These are phyloP conservation scores for Fulica atra DNA, from an alignment of 2,113 vertebrate species.

Conservation along the genomic window DNA sequence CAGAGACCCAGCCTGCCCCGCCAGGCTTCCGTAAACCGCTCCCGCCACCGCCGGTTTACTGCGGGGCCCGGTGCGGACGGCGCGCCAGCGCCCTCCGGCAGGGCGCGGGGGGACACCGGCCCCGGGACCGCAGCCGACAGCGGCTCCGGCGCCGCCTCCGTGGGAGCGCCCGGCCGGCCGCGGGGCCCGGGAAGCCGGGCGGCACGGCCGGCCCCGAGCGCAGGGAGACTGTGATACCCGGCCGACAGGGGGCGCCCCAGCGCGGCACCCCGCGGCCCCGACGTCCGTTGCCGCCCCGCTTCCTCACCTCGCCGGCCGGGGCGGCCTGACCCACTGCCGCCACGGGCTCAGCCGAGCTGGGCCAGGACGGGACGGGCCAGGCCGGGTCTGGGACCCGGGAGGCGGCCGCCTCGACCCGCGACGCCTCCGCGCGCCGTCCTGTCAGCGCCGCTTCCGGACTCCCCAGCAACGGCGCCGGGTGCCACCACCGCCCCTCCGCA, in stretches of 20 bases:
- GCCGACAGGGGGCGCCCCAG: neutral
- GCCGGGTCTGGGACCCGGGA: too few relatives aligned
- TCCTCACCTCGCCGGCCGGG: neutral
- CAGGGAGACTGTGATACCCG: neutral
- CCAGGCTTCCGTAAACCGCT: neutral
- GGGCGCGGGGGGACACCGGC: neutral
- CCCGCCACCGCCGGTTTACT: neutral
- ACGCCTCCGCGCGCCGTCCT: conserved; percentile 58
- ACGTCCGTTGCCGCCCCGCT: neutral
- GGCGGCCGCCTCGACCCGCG: conserved; percentile 48
- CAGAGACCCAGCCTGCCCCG: neutral
- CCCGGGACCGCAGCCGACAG: neutral
- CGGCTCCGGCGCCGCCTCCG: neutral
- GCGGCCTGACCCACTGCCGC: neutral
- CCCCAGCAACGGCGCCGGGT: conserved; percentile 21
- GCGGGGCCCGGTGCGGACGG: too few relatives aligned
- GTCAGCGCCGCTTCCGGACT: conserved; percentile 56
- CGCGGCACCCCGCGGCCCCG: neutral
- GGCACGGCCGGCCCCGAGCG: neutral
- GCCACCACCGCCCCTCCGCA: neutral
- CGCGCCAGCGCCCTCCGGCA: neutral
- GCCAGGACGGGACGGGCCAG: neutral
- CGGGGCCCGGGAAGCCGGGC: neutral
- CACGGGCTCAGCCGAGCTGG: neutral
- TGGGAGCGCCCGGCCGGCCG: neutral